Base-by-base conservation (phyloP, 2,113 vertebrate genomes). In the Psittacus erithacus region DNA sequence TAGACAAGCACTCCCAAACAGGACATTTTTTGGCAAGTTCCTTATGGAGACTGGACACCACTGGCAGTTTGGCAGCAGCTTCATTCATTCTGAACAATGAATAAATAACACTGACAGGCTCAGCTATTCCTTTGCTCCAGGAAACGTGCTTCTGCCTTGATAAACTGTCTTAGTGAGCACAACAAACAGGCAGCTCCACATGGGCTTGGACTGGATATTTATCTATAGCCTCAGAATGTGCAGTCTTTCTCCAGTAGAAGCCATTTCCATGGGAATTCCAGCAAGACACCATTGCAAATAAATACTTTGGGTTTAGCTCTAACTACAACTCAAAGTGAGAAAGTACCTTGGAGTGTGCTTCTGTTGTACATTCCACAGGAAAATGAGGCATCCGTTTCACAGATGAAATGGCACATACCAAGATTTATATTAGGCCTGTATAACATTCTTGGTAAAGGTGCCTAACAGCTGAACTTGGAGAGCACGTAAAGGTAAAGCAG, bases 21-120 rank as follows among this genome's bases (percentile, higher is more conserved):
- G 57, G 41, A 38, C n/a, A 33, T 65, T 67, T 92, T 95, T 76
- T 95, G 91, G 74, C 82, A 80, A 79, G n/a, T 27, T 73, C 78
- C 53, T 62, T 59, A 44, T 6, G 6, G 76, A 71, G 55, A 85
- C 71, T 85, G 92, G 89, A 85, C 76, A 93, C 31, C 52, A 76
- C 53, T 90, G 87, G 82, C 82, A 93, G 67, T 50, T 90, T 94
- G 82, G 92, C 92, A 95, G 11, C 0, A 1, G 59, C 46, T 86
- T 41, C 0, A 0, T 50, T 74, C 39, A 0, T 87, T 82, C 8
- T 63, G 64, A 88, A 82, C 70, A 77, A 88, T 59, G 64, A 82
- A 86, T 88, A 91, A 89, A 52, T 71, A 84, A 55, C 9, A 1
- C 80, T 81, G 88, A 86, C 67, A 86, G 67, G 64, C 71, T 91